Evolutionary conservation across 2,888 invertebrate species (phyloP), one percentile per base, ranked within the genome.

Genomic region (Schizotus pectinicornis): DNA sequence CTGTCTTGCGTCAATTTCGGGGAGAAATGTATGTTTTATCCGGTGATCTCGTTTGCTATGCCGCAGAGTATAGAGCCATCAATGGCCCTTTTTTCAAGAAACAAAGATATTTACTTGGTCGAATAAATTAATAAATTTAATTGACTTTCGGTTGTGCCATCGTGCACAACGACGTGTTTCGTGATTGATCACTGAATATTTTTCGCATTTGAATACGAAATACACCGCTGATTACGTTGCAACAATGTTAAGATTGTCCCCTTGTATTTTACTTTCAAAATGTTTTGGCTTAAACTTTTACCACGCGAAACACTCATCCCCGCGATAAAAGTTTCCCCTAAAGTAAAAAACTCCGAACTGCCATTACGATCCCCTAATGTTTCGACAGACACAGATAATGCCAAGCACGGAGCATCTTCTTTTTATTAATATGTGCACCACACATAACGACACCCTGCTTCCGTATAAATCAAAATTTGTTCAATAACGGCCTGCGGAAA

Each of bases 291-390:
- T 33, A 59, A 59, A 50, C 38, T 54, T 54, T 59, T 43, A 31
- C 12, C 33, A 8, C 31, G 39, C 43, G 37, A 32, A 43, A 48
- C 45, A 53, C 53, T 47, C 45, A 49, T 54, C 54, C 54, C 37
- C 46, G 57, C 71, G 73, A 74, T 74, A 74, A 74, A 75, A 74
- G 68, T 73, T 73, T 70, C 65, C 65, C 67, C 67, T 35, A 64
- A 71, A 67, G 67, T 67, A 71, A 70, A 72, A 73, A 74, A 72
- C 69, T 73, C 72, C 57, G 56, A 72, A 73, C 67, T 69, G 62
- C 73, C 72, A 74, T 74, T 74, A 73, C 65, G 63, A 64, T 63
- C 68, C 74, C 67, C 69, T 72, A 67, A 71, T 70, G 71, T 66
- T 70, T 64, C 64, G 61, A 65, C 64, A 71, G 67, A 68, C 67